Evolutionary conservation across 2,797 vertebrate genomes (phyloP).

Genomic region (Margarornis squamiger): DNA sequence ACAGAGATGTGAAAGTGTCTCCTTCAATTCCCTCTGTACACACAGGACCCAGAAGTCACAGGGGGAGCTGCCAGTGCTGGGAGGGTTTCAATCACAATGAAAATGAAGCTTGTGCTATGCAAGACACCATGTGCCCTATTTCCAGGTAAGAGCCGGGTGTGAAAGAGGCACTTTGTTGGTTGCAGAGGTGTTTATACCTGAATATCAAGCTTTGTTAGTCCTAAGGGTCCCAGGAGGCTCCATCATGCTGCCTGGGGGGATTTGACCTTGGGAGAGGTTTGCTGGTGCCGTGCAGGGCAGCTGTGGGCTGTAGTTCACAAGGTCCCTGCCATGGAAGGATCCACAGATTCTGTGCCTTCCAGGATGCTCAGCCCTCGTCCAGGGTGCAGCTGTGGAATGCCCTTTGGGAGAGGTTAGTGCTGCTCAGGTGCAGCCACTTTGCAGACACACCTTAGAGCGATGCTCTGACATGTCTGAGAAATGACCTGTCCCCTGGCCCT

Average conservation of each 20-base stretch:
- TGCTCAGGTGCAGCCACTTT: not conserved
- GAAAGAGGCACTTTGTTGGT: not conserved
- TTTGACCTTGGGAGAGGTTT: slow-evolving; percentile 22
- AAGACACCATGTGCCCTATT: not conserved
- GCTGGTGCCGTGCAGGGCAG: not conserved
- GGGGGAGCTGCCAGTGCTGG: not conserved
- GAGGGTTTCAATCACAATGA: not conserved
- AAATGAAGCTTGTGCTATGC: not conserved
- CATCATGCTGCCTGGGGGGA: not conserved
- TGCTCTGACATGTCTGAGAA: not conserved
- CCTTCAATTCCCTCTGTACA: not conserved
- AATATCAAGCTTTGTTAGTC: not conserved
- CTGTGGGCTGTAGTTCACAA: rapidly evolving
- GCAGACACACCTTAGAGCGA: rapidly evolving
- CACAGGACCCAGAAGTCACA: rapidly evolving
- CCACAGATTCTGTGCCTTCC: not conserved
- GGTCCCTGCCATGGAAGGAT: not conserved
- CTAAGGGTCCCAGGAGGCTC: not conserved
- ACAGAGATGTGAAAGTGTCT: not conserved
- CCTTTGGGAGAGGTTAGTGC: not conserved
- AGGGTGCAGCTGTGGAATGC: not conserved
- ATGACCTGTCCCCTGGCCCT: not conserved
- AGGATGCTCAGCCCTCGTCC: not conserved
- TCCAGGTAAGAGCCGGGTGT: not conserved
- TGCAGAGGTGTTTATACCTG: not conserved